Conservation (phyloP, 2,797 vertebrate genomes). For the Dallia pectoralis region DNA sequence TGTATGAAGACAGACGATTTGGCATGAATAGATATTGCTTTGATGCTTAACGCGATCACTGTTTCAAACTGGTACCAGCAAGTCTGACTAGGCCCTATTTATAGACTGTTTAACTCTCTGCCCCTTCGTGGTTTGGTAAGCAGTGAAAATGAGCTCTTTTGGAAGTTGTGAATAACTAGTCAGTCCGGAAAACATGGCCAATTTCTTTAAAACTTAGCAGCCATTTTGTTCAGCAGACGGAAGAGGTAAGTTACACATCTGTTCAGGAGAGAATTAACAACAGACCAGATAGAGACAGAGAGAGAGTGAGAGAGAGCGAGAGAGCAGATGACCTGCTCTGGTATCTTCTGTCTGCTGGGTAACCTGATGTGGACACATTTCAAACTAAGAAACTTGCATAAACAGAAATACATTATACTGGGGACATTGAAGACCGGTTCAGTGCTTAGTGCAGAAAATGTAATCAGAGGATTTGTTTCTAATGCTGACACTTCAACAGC, state of each 20-base stretch:
- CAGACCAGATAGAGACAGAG: constrained; percentile 5
- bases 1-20: neutral
- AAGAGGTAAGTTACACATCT: constrained; percentile 27
- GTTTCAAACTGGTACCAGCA: constrained; percentile 21
- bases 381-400: neutral
- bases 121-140: constrained; percentile 43
- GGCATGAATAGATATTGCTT: constrained; percentile 6
- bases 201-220: constrained; percentile 30
- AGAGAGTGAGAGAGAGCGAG: neutral
- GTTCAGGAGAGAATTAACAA: constrained; percentile 19
- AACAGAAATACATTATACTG: neutral
- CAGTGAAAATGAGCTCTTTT: constrained; percentile 24
- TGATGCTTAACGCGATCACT: neutral
- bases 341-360: neutral
- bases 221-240: constrained; percentile 23
- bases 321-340: neutral
- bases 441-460: no score
- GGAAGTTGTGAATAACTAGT: constrained; percentile 15
- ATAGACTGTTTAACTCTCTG: constrained; percentile 31
- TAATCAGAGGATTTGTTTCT: no score
- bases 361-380: neutral
- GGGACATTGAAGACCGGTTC: no score
- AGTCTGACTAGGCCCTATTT: constrained; percentile 33
- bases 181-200: constrained; percentile 11
- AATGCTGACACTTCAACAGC: no score